phyloP scores from a whole-genome alignment of 2,888 invertebrate species.

The Bombylius discolor region DNA sequence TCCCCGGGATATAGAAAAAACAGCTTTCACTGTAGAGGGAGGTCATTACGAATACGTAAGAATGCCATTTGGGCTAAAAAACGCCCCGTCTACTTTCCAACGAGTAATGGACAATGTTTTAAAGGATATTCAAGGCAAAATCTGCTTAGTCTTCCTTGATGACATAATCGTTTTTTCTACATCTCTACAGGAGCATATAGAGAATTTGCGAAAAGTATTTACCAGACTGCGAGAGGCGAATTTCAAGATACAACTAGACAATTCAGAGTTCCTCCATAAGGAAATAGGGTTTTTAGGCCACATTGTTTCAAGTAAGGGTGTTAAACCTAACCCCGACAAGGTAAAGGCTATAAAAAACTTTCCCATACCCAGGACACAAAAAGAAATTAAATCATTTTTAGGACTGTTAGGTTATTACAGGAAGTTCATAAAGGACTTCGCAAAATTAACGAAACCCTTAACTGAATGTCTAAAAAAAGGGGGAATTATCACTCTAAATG shows the following conservation, averaged over 20 bases:
- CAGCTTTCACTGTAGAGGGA: too few species aligned
- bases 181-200: slow-evolving; percentile 19
- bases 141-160: slow-evolving; percentile 27
- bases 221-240: slow-evolving; percentile 13
- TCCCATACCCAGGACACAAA: slow-evolving; percentile 13
- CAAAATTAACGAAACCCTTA: background rate
- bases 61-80: too few species aligned
- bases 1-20: too few species aligned
- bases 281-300: slow-evolving; percentile 17
- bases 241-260: slow-evolving; percentile 17
- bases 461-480: slow-evolving; percentile 6
- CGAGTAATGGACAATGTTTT: too few species aligned
- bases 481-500: too few species aligned
- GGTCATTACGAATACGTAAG: too few species aligned
- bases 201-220: slow-evolving; percentile 15
- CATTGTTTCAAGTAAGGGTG: slow-evolving; percentile 20
- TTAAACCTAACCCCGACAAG: slow-evolving; percentile 3
- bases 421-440: slow-evolving; percentile 4
- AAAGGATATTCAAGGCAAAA: too few species aligned
- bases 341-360: background rate
- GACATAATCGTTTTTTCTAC: slow-evolving; percentile 20
- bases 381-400: slow-evolving; percentile 17
- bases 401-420: slow-evolving; percentile 15
- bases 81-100: too few species aligned
- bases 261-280: slow-evolving; percentile 16